These are phyloP conservation scores for Malurus alboscapulatus DNA, from an alignment of 2,113 vertebrate genomes.

Conservation along the genomic window DNA sequence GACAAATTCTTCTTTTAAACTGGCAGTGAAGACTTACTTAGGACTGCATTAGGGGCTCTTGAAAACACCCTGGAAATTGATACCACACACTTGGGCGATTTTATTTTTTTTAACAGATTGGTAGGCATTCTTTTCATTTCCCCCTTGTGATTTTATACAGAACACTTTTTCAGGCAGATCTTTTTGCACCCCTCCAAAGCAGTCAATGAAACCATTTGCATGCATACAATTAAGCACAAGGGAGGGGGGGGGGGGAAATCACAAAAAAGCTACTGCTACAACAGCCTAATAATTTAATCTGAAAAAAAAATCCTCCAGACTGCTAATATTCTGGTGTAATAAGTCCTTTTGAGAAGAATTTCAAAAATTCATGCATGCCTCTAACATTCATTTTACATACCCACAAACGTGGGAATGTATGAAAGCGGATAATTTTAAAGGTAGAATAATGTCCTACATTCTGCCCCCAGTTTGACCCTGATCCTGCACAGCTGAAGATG, in stretches of 20 bases:
- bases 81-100: conserved; percentile 56
- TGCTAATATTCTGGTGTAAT: conserved; percentile 11
- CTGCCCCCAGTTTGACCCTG: not conserved
- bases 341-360: not conserved
- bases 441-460: not conserved
- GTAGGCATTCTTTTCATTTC: conserved; percentile 51
- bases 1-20: conserved; percentile 35
- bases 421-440: not conserved
- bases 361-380: not conserved
- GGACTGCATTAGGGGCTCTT: conserved; percentile 32
- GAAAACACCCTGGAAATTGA: conserved; percentile 55
- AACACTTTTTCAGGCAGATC: conserved; percentile 47
- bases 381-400: not conserved
- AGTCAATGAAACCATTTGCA: conserved; percentile 42
- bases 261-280: not conserved
- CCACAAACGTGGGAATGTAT: not conserved
- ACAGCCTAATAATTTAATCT: conserved; percentile 2
- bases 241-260: not conserved
- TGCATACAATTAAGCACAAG: conserved; percentile 47
- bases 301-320: not conserved
- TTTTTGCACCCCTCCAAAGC: conserved; percentile 29
- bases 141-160: conserved; percentile 48
- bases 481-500: not conserved
- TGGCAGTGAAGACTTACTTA: conserved; percentile 39
- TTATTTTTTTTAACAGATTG: conserved; percentile 68